A percentile compares a stretch with the other conserved stretches of the same genome.
These are phyloP conservation scores for Hybognathus amarus DNA, from an alignment of 2,797 vertebrate species.

Conservation along the genomic window DNA sequence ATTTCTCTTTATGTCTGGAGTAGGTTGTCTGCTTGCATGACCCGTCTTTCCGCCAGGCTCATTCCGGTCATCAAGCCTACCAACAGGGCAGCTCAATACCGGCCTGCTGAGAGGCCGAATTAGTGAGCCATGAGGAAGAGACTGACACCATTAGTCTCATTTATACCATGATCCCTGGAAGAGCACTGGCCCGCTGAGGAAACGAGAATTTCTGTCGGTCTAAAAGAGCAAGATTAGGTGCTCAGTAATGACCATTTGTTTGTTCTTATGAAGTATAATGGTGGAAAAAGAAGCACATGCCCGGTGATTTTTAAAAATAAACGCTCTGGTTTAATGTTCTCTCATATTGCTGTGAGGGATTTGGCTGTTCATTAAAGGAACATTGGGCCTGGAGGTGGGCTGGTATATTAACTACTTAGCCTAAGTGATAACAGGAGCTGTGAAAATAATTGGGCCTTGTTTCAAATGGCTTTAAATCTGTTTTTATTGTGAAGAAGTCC, in stretches of 20 bases:
- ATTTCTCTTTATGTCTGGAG: conserved; percentile 32
- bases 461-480: background rate
- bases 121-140: background rate
- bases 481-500: background rate
- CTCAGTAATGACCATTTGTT: background rate
- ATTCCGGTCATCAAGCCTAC: conserved; percentile 54
- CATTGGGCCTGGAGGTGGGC: background rate
- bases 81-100: conserved; percentile 49
- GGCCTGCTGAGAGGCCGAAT: conserved; percentile 4
- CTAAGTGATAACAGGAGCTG: conserved; percentile 9
- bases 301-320: background rate
- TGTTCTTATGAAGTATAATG: background rate
- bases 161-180: background rate
- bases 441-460: conserved; percentile 20
- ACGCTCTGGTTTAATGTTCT: conserved; percentile 6
- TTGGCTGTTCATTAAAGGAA: conserved; percentile 28
- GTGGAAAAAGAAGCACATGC: background rate
- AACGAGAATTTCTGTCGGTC: background rate
- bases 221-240: background rate
- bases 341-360: conserved; percentile 21
- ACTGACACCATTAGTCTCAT: conserved; percentile 14
- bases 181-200: background rate
- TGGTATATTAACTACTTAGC: background rate
- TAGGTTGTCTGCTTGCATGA: conserved; percentile 40
- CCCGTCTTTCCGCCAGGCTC: conserved; percentile 37